These are phyloP conservation scores for Distichodus sexfasciatus DNA, from an alignment of 2,797 vertebrate genomes.

Conservation along the genomic window DNA sequence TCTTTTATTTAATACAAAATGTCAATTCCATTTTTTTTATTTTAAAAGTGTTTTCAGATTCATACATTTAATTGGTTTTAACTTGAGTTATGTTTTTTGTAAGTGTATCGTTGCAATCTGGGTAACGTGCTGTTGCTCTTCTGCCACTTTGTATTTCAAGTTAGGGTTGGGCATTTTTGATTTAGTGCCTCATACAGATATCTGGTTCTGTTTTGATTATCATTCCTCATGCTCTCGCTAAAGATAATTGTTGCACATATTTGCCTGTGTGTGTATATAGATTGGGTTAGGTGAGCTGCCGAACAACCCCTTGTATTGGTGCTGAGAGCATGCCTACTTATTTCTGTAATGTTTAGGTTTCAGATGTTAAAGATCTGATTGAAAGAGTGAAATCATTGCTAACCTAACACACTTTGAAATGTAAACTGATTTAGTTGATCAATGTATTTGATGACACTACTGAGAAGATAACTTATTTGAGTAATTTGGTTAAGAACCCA, in stretches of 20 bases:
- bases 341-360: constrained; percentile 37
- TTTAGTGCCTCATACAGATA: constrained; percentile 62
- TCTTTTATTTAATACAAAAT: constrained; percentile 74
- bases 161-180: constrained; percentile 44
- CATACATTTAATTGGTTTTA: constrained; percentile 71
- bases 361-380: constrained; percentile 45
- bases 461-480: constrained; percentile 57
- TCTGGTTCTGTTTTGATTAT: constrained; percentile 50
- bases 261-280: constrained; percentile 56
- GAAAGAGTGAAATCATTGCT: constrained; percentile 60
- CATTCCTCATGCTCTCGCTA: constrained; percentile 42
- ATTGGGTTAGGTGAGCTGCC: constrained; percentile 39
- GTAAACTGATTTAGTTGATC: constrained; percentile 43
- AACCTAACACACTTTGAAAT: constrained; percentile 43
- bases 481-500: constrained; percentile 54
- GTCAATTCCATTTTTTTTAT: constrained; percentile 55
- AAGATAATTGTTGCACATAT: constrained; percentile 49
- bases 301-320: constrained; percentile 37
- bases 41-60: constrained; percentile 63
- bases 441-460: constrained; percentile 65
- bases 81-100: constrained; percentile 47
- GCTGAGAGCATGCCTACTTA: constrained; percentile 55
- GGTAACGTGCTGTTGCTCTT: constrained; percentile 31
- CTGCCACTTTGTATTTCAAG: constrained; percentile 59
- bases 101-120: constrained; percentile 24